Evolutionary conservation across 2,113 vertebrate species (phyloP), one percentile per base, ranked within the genome.

Genomic region (Chamaea fasciata): DNA sequence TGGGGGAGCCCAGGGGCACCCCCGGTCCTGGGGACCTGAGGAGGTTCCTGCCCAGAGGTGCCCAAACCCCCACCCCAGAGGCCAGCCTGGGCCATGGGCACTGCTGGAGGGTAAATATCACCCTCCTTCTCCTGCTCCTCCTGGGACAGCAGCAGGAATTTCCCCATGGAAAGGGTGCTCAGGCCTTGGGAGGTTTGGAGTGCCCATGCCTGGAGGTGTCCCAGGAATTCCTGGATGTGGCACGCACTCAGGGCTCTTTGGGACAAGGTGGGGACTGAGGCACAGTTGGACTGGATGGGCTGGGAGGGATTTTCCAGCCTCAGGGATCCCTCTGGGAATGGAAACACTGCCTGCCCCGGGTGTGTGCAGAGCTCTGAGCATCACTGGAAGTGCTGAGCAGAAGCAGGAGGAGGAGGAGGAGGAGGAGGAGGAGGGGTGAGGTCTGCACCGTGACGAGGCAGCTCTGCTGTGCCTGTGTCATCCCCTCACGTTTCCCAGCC

Each of bases 361-460:
- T 4, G 28, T 22, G 17, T 9, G 0, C n/a, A 21, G 8, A 65
- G 47, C 67, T 5, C 8, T 5, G 24, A 53, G 57, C 83, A 21
- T 55, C 74, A 0, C 63, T 11, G 3, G 4, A 0, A 4, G 2
- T 49, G 56, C 76, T 13, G 71, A 78, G 47, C 47, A 49, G 47
- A n/a, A n/a, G n/a, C n/a, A n/a, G 71, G 17, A 24, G 31, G 12
- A 24, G 67, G 68, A 62, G 80, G 60, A 30, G 37, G 65, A 49
- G 41, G 68, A 21, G 18, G 22, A 24, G 59, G 71, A 52, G 64
- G 52, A 69, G 27, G 47, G 50, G 14, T 2, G 64, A 18, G 69
- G 4, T 18, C 2, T 6, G 6, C 2, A 2, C 55, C 21, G 13
- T 59, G 83, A 62, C 3, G 46, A 23, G 49, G 69, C 37, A 2